These are phyloP conservation scores for Lasioglossum morio DNA, from an alignment of 2,888 invertebrate genomes.

Conservation along the genomic window DNA sequence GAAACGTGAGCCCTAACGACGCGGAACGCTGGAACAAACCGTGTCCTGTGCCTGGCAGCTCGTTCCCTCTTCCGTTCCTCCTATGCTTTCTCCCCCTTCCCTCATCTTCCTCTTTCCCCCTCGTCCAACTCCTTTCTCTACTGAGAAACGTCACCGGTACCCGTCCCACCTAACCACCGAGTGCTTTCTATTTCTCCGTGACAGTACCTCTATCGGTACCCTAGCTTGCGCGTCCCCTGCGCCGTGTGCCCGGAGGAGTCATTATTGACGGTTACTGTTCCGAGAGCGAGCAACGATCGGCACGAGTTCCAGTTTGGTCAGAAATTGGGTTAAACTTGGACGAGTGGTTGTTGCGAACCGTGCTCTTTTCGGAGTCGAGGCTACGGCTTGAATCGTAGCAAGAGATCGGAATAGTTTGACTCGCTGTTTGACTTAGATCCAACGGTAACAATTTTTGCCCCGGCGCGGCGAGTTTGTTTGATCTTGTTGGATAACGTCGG, in stretches of 20 bases:
- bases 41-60: conserved; percentile 55
- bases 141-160: background rate
- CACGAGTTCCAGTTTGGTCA: conserved; percentile 3
- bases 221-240: background rate
- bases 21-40: conserved; percentile 63
- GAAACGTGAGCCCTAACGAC: conserved; percentile 64
- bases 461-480: background rate
- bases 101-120: conserved; percentile 18
- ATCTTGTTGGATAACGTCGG: background rate
- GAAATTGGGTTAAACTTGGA: conserved; percentile 41
- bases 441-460: background rate
- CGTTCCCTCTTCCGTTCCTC: conserved; percentile 23
- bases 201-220: background rate
- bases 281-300: conserved; percentile 6
- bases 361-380: background rate
- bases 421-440: background rate
- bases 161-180: background rate
- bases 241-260: background rate
- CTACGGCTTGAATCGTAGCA: background rate
- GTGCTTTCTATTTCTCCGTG: background rate
- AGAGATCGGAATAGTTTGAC: conserved; percentile 6
- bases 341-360: background rate
- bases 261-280: conserved; percentile 18
- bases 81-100: conserved; percentile 21
- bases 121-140: background rate